Percentiles rank a stretch among this genome's conserved stretches.
Conservation (phyloP, 2,113 vertebrate species). For the Charadrius vociferus region DNA sequence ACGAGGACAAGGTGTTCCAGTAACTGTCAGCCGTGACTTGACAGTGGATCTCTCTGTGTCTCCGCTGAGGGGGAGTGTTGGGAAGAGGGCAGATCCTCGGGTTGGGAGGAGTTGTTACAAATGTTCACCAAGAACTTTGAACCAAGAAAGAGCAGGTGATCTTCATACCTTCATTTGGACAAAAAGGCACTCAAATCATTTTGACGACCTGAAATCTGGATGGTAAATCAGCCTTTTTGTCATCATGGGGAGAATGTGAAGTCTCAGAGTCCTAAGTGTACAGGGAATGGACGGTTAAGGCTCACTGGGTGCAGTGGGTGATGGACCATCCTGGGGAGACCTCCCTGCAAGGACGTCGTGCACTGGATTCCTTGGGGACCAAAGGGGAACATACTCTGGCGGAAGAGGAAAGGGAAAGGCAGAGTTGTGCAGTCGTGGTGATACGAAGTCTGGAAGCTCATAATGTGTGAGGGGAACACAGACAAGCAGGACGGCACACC, state of each 20-base stretch:
- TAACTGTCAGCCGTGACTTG: not conserved
- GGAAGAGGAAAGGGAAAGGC: not conserved
- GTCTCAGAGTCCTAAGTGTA: not conserved
- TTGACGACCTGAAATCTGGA: not conserved
- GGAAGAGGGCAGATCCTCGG: not conserved
- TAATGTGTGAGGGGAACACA: not conserved
- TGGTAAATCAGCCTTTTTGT: not conserved
- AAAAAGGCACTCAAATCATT: not conserved
- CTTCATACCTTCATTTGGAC: not conserved
- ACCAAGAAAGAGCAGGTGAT: not conserved
- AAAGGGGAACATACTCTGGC: too few relatives aligned
- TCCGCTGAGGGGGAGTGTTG: too few relatives aligned
- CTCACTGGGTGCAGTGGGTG: not conserved
- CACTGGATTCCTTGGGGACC: not conserved
- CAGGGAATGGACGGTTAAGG: accelerated
- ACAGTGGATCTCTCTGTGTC: not conserved
- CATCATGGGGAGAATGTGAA: too few relatives aligned
- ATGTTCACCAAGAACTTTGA: not conserved
- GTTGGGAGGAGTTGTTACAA: not conserved
- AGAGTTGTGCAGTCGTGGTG: not conserved
- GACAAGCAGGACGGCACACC: not conserved
- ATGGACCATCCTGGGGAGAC: not conserved
- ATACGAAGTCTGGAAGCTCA: too few relatives aligned
- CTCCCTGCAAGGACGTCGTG: too few relatives aligned
- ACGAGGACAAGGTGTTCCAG: not conserved